phyloP scores from a whole-genome alignment of 2,113 vertebrate genomes.

The Tragelaphus buxtoni region DNA sequence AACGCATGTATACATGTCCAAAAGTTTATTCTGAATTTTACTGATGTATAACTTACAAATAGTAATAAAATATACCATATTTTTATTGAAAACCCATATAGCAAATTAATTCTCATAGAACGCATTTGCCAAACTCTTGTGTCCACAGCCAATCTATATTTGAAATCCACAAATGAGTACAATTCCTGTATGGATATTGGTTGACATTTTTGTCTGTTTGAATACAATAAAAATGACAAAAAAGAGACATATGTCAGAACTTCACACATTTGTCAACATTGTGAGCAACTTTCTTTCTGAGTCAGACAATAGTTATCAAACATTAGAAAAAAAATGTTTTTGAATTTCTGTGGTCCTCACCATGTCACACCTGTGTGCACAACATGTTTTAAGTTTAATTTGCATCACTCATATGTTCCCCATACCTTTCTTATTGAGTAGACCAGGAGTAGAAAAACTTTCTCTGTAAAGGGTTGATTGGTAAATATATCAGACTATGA shows the following conservation, averaged over 20 bases:
- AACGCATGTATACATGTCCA: not conserved
- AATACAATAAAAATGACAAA: not conserved
- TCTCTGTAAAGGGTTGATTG: not conserved
- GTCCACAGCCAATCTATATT: not conserved
- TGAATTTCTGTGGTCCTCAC: not conserved
- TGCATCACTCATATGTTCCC: not conserved
- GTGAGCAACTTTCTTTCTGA: not conserved
- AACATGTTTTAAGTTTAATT: not conserved
- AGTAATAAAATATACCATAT: not conserved
- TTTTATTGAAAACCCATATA: not conserved
- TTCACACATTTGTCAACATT: not conserved
- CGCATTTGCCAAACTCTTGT: not conserved
- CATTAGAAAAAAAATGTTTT: not conserved
- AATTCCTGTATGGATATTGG: not conserved
- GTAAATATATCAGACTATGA: not conserved
- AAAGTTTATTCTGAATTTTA: not conserved
- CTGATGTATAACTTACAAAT: not conserved
- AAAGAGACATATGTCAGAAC: not conserved
- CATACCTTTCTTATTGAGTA: not conserved
- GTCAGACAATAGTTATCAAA: not conserved
- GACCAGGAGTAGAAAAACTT: not conserved
- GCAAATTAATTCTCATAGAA: not conserved
- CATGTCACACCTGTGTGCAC: not conserved
- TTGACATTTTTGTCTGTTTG: not conserved
- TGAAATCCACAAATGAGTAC: not conserved